These are phyloP conservation scores for Neotoxoptera formosana DNA, from an alignment of 1,140 invertebrate species.

Conservation along the genomic window DNA sequence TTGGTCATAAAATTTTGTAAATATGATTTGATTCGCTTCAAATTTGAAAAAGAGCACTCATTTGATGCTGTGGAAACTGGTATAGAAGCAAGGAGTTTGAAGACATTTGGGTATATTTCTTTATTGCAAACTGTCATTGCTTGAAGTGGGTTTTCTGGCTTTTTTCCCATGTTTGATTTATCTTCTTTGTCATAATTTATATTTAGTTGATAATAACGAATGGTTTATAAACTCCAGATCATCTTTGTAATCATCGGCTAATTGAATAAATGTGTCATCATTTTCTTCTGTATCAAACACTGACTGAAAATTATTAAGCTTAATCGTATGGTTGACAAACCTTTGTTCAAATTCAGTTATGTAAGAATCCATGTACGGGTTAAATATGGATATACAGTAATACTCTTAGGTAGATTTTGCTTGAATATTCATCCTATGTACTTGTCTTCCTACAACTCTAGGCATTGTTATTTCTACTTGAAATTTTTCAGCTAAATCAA, in stretches of 20 bases:
- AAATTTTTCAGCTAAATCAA: slow-evolving; percentile 7
- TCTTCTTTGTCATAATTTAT: not conserved
- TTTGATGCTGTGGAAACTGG: not conserved
- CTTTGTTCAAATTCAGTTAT: slow-evolving; percentile 27
- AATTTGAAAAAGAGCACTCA: slow-evolving; percentile 27
- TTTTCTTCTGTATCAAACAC: slow-evolving; percentile 15
- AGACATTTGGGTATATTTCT: slow-evolving; percentile 26
- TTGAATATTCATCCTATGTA: slow-evolving; percentile 10
- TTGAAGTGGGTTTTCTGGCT: slow-evolving; percentile 15
- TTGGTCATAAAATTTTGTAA: not conserved
- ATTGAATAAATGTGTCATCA: slow-evolving; percentile 20
- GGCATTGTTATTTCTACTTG: slow-evolving; percentile 9
- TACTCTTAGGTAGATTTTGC: slow-evolving; percentile 21
- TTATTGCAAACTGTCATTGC: not conserved
- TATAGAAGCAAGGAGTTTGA: slow-evolving; percentile 34
- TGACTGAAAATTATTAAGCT: not conserved
- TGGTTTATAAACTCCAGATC: not conserved
- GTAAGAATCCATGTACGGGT: slow-evolving; percentile 3
- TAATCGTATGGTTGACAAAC: not conserved
- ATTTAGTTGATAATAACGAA: slow-evolving; percentile 10
- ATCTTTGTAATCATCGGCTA: slow-evolving; percentile 16
- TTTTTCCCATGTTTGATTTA: not conserved
- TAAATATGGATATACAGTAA: slow-evolving; percentile 12
- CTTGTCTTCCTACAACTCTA: not conserved
- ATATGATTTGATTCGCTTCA: slow-evolving; percentile 24